phyloP scores from a whole-genome alignment of 2,113 vertebrate species.

The Sphaerodactylus townsendi region DNA sequence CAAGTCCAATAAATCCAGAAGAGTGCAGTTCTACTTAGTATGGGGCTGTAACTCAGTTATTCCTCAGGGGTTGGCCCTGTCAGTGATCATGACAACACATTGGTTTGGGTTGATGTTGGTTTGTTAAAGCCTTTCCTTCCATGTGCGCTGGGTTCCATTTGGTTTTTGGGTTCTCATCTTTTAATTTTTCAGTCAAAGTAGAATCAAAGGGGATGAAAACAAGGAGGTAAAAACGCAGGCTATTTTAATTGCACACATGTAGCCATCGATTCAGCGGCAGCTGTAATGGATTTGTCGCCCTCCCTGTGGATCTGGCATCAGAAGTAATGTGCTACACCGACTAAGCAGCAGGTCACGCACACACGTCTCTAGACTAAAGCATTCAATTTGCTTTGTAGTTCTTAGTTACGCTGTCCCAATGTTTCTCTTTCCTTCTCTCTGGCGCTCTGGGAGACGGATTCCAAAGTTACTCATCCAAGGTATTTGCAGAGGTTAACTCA shows the following conservation, averaged over 20 bases:
- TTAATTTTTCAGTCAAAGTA: background rate
- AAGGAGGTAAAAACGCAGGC: background rate
- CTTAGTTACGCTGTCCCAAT: background rate
- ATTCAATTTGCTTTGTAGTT: background rate
- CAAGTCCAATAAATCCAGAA: no score
- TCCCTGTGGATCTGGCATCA: background rate
- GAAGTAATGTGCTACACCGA: rapidly evolving
- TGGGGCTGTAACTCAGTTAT: no score
- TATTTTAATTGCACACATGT: background rate
- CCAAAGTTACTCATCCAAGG: slow-evolving; percentile 51
- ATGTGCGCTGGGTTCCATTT: background rate
- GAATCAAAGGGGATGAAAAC: background rate
- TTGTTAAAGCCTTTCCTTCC: background rate
- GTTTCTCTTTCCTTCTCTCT: background rate
- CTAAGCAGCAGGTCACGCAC: rapidly evolving
- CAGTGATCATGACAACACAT: background rate
- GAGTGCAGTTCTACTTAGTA: no score
- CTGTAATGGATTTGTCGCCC: background rate
- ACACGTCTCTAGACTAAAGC: background rate
- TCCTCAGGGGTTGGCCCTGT: no score
- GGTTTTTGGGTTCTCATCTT: background rate
- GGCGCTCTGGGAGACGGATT: slow-evolving; percentile 16
- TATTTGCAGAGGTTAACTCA: slow-evolving; percentile 63
- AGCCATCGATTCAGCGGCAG: background rate
- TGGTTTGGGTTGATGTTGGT: background rate